Evolutionary conservation across 2,113 vertebrate species (phyloP).

Genomic region (Rhabdornis inornatus): DNA sequence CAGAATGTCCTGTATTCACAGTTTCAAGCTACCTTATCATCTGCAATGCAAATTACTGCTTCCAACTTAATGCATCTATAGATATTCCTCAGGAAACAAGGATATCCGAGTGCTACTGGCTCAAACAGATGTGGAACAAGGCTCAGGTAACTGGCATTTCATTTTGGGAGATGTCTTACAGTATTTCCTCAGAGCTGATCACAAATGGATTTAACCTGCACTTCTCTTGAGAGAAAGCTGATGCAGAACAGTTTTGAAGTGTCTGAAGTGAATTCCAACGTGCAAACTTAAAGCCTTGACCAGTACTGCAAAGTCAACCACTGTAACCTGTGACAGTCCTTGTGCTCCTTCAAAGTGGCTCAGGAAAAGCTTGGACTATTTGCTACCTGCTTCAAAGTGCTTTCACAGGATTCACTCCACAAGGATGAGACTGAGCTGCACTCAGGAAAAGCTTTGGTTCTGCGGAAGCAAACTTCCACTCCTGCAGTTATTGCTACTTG

Average conservation of each 20-base stretch:
- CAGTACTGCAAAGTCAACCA: conserved; percentile 13
- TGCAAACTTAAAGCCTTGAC: conserved; percentile 26
- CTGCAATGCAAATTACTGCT: neutral
- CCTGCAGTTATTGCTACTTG: conserved; percentile 57
- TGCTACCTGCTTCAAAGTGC: conserved; percentile 45
- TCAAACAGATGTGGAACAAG: neutral
- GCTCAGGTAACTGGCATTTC: conserved; percentile 1
- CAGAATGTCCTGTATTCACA: conserved; percentile 54
- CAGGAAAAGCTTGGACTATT: conserved; percentile 33
- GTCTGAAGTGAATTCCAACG: neutral
- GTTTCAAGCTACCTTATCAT: conserved; percentile 29
- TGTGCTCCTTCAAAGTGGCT: conserved; percentile 51
- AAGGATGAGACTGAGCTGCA: conserved; percentile 25
- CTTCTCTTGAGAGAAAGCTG: neutral
- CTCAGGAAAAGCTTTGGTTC: conserved; percentile 52
- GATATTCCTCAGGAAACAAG: neutral
- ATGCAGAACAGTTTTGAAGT: neutral
- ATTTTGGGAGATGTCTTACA: neutral
- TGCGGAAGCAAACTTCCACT: conserved; percentile 35
- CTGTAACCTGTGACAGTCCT: neutral
- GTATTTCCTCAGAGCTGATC: neutral
- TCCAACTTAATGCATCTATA: neutral
- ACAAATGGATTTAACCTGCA: neutral
- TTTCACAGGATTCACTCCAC: neutral
- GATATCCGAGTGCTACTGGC: neutral